phyloP scores from a whole-genome alignment of 2,888 invertebrate species.

The Andrena trimmerana region DNA sequence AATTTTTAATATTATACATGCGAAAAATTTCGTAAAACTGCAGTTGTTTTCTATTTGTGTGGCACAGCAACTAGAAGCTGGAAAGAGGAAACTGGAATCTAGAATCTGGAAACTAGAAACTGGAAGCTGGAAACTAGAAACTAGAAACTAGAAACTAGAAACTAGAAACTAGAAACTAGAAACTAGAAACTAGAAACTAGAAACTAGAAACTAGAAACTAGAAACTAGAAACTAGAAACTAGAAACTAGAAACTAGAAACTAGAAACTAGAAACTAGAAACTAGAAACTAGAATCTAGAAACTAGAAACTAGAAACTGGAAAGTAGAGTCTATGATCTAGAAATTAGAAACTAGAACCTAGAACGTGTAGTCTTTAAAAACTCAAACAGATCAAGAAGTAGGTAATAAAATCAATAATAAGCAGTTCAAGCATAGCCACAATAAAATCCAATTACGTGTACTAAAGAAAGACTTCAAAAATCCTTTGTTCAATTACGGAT shows the following conservation, averaged over 20 bases:
- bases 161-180: neutral
- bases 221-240: too few species aligned
- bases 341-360: too few species aligned
- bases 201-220: too few species aligned
- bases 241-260: neutral
- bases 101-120: conserved; percentile 1
- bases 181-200: neutral
- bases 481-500: neutral
- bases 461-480: neutral
- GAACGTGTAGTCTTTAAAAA: too few species aligned
- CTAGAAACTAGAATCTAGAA: too few species aligned
- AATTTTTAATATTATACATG: neutral
- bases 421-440: too few species aligned
- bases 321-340: too few species aligned
- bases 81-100: neutral
- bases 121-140: neutral
- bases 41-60: neutral
- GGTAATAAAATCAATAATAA: too few species aligned
- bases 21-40: neutral
- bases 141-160: neutral
- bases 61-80: neutral
- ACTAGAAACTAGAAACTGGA: neutral
- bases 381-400: too few species aligned
- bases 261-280: too few species aligned
- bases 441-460: too few species aligned